phyloP scores from a whole-genome alignment of 2,113 vertebrate species.

The Crypturellus undulatus region DNA sequence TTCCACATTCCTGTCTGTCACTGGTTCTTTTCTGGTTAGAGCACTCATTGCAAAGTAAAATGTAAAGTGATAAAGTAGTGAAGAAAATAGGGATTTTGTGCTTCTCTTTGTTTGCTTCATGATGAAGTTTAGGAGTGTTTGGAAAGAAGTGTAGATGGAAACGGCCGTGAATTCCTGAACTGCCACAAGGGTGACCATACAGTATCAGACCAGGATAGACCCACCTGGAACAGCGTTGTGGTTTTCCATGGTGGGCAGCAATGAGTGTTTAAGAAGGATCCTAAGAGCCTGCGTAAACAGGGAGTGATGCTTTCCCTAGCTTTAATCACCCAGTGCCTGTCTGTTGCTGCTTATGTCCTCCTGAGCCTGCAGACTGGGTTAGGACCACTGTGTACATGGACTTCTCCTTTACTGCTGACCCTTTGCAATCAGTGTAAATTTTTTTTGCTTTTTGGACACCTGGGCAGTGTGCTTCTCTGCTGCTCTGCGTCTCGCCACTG shows the following conservation, averaged over 20 bases:
- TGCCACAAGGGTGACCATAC: neutral
- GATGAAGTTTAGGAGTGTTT: neutral
- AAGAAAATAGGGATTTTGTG: neutral
- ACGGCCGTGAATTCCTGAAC: neutral
- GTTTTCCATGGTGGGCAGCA: neutral
- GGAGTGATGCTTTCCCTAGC: neutral
- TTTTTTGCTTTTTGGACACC: neutral
- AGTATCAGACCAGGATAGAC: neutral
- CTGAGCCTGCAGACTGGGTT: neutral
- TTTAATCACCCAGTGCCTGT: neutral
- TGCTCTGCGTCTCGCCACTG: neutral
- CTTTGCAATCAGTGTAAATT: neutral
- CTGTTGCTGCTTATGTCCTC: neutral
- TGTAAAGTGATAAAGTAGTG: neutral
- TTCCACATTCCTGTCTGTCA: conserved; percentile 28
- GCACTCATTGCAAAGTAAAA: neutral
- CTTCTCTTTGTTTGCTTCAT: neutral
- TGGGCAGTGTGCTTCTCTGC: neutral
- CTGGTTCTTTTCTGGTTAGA: neutral
- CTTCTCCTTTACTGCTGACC: fast-evolving
- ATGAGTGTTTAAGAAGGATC: neutral
- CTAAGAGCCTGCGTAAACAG: neutral
- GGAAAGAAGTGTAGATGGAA: neutral
- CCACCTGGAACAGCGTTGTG: neutral
- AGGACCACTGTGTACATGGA: neutral